phyloP scores from a whole-genome alignment of 1,140 invertebrate species.

The Penaeus japonicus region DNA sequence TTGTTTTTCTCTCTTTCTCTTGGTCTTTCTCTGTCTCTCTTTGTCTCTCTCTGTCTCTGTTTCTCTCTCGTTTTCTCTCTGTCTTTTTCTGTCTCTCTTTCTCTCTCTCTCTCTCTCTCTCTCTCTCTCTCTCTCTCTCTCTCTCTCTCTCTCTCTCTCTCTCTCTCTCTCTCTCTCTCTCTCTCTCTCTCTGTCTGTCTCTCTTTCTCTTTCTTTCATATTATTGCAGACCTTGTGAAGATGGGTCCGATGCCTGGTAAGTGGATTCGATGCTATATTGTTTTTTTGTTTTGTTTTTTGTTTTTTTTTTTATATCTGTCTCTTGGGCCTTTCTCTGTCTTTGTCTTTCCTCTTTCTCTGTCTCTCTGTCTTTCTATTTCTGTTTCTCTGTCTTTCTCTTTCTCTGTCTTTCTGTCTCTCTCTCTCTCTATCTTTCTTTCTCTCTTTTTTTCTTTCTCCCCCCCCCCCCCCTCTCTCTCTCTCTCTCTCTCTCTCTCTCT shows the following conservation, averaged over 20 bases:
- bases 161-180: neutral
- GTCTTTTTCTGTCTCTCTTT: too few relatives aligned
- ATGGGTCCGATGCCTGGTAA: slow-evolving; percentile 43
- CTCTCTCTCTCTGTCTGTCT: neutral
- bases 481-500: slow-evolving; percentile 6
- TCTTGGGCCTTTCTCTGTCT: neutral
- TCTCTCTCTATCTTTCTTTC: neutral
- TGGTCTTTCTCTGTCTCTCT: too few relatives aligned
- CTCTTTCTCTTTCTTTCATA: neutral
- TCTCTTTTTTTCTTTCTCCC: neutral
- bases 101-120: too few relatives aligned
- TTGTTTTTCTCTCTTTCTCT: too few relatives aligned
- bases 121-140: neutral
- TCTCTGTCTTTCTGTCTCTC: neutral
- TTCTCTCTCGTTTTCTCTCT: too few relatives aligned
- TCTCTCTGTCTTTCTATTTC: neutral
- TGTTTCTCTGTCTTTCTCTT: neutral
- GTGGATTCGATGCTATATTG: neutral
- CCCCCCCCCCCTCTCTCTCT: neutral
- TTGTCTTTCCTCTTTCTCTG: neutral
- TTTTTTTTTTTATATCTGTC: neutral
- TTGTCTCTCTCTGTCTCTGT: too few relatives aligned
- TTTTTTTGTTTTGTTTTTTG: too few relatives aligned
- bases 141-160: neutral
- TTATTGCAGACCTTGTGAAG: neutral